These are phyloP conservation scores for Oligia strigilis DNA, from an alignment of 2,888 invertebrate genomes.

Conservation along the genomic window DNA sequence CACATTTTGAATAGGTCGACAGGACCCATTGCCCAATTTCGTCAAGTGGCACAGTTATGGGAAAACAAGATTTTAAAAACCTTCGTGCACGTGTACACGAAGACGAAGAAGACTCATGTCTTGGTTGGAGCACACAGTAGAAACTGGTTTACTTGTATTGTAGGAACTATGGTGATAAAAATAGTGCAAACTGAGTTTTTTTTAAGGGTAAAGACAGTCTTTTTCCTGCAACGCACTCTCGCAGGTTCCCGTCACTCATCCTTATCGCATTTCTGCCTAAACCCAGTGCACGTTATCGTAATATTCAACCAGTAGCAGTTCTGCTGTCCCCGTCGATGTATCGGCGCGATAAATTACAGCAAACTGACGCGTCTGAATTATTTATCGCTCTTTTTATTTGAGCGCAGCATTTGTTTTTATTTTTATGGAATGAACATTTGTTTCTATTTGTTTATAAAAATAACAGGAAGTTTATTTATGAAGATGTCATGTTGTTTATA, in stretches of 20 bases:
- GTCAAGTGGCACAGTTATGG: too few relatives aligned
- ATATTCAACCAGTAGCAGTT: conserved; percentile 40
- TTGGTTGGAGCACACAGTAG: too few relatives aligned
- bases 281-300: conserved; percentile 26
- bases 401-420: conserved; percentile 35
- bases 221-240: not conserved
- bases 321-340: conserved; percentile 46
- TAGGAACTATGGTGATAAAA: not conserved
- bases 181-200: not conserved
- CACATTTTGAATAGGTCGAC: too few relatives aligned
- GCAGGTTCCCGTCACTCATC: not conserved
- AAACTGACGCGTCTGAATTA: conserved; percentile 57
- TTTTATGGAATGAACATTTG: conserved; percentile 31
- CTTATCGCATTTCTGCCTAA: conserved; percentile 22
- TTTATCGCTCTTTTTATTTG: conserved; percentile 55
- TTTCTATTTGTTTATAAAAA: conserved; percentile 17
- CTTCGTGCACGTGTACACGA: too few relatives aligned
- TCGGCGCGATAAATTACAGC: conserved; percentile 44
- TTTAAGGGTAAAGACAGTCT: not conserved
- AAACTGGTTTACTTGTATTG: not conserved
- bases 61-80: too few relatives aligned
- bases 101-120: too few relatives aligned
- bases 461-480: conserved; percentile 15
- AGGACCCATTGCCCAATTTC: too few relatives aligned
- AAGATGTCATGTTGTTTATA: not conserved